Base-by-base conservation (phyloP, 2,888 invertebrate species). In the Eubasilissa splendida region DNA sequence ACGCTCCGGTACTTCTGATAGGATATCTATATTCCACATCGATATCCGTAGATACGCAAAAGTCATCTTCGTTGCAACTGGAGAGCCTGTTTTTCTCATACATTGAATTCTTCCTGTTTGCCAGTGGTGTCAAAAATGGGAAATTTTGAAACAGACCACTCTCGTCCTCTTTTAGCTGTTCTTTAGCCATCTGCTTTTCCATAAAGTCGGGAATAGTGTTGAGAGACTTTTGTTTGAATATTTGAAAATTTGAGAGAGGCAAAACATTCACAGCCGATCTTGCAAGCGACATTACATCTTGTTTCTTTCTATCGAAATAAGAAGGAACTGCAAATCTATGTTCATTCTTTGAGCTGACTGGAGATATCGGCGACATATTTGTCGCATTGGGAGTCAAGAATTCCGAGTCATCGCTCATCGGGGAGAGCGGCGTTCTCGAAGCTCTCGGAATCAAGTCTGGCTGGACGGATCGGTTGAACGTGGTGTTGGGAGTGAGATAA, bases 41-140 rank as follows among this genome's bases (percentile, higher is more conserved):
- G 60, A 86, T 86, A 31, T 88, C 88, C 9, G 88, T 87, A 59
- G 89, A 86, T 86, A 89, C 88, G 85, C 89, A 90, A 86, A 90
- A 89, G 85, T 90, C 90, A 86, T 90, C 90, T 86, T 90, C 90
- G 63, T 89, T 85, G 83, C 89, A 89, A 10, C 90, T 90, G 52
- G 89, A 88, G 71, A 89, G 87, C 0, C 89, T 84, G 81, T 86
- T 85, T 77, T 88, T 87, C 82, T 87, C 86, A 73, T 88, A 86
- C 68, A 88, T 86, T 31, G 90, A 90, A 85, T 87, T 88, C 87
- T 90, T 90, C 4, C 92, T 86, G 85, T 91, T 90, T 79, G 92
- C 91, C 65, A 92, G 88, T 74, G 93, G 93, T 80, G 93, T 93
- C 83, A 92, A 87, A 85, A 92, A 92, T 76, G 90, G 91, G 81